phyloP scores from a whole-genome alignment of 2,797 vertebrate genomes.

The Eulemur mongoz region DNA sequence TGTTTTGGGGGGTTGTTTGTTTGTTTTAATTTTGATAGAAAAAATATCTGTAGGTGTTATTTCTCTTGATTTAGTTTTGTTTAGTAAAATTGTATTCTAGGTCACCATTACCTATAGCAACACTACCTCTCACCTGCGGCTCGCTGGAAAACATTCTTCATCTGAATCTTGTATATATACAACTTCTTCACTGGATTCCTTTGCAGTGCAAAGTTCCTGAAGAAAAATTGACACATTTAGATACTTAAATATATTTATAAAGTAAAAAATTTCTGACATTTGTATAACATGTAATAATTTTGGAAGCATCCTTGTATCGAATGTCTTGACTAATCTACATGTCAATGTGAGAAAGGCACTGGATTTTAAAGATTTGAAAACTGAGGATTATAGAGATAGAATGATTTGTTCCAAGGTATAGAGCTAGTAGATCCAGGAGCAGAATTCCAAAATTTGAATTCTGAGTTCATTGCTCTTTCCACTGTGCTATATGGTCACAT shows the following conservation, averaged over 20 bases:
- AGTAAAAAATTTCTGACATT: not conserved
- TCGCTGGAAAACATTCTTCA: conserved; percentile 91
- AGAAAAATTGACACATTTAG: conserved; percentile 68
- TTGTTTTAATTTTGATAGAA: conserved; percentile 9
- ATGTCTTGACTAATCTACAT: not conserved
- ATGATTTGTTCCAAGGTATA: not conserved
- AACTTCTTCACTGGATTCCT: conserved; percentile 90
- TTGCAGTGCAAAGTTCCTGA: conserved; percentile 90
- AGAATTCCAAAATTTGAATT: not conserved
- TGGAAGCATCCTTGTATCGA: not conserved
- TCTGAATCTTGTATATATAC: conserved; percentile 91
- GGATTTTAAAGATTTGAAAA: not conserved
- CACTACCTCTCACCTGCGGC: conserved; percentile 89
- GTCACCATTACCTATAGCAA: not conserved
- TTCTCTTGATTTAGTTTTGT: conserved; percentile 18
- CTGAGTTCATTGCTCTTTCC: not conserved
- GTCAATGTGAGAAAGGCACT: not conserved
- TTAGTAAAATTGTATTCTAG: not conserved
- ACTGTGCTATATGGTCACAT: not conserved
- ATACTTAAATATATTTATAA: not conserved
- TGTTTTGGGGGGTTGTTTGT: not conserved
- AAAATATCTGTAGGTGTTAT: not conserved
- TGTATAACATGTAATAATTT: not conserved
- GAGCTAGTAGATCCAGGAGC: not conserved
- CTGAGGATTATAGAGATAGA: not conserved